A percentile compares a stretch with the other conserved stretches of the same genome.
Evolutionary conservation across 2,888 invertebrate genomes (phyloP).

Genomic region (Hetaerina titia): DNA sequence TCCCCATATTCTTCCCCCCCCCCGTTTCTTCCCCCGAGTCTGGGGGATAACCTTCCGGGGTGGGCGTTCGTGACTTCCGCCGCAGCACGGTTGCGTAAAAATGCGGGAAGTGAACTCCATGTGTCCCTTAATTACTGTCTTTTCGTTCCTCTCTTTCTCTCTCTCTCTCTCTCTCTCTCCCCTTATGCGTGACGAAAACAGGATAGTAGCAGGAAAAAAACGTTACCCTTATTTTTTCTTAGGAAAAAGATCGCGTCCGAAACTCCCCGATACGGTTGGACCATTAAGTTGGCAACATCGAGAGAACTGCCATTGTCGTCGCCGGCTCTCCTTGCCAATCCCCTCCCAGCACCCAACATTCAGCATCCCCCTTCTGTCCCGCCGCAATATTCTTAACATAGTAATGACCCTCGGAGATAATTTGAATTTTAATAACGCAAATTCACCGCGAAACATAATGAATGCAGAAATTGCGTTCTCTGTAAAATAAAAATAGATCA

Average conservation of each 20-base stretch:
- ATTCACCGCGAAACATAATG: too few species aligned
- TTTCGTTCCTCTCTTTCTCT: neutral
- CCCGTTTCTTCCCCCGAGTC: neutral
- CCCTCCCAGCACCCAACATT: neutral
- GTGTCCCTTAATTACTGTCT: neutral
- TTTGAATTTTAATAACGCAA: neutral
- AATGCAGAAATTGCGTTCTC: too few species aligned
- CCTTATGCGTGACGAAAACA: neutral
- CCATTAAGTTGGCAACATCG: neutral
- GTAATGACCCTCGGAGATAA: neutral
- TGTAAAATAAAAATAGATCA: too few species aligned
- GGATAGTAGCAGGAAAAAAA: neutral
- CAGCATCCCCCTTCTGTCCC: neutral
- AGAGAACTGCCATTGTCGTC: neutral
- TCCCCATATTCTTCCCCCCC: neutral
- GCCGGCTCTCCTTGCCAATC: neutral
- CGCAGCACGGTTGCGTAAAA: constrained; percentile 9
- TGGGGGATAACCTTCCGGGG: neutral
- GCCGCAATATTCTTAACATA: neutral
- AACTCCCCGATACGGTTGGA: neutral
- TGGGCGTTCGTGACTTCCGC: constrained; percentile 26
- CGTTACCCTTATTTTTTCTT: neutral
- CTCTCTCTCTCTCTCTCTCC: neutral
- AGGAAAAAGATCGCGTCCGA: neutral
- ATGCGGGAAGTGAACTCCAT: neutral